Percentiles rank a stretch among this genome's conserved stretches.
Conservation (phyloP, 2,113 vertebrate species). For the Daboia siamensis region DNA sequence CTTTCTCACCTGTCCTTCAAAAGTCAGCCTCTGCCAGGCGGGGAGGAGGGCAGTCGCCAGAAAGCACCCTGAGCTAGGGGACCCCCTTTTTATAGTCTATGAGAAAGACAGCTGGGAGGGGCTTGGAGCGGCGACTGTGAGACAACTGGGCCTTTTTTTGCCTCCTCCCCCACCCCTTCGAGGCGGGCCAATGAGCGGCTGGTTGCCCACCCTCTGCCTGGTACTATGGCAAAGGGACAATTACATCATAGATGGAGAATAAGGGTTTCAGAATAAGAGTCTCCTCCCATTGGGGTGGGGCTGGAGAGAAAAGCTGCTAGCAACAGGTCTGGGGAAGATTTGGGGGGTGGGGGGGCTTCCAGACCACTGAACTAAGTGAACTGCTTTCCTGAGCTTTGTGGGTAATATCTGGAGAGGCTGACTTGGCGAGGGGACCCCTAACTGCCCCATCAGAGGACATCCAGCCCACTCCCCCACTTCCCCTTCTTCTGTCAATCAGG, state of each 20-base stretch:
- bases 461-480: background rate
- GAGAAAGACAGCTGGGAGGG: constrained; percentile 6
- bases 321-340: constrained; percentile 44
- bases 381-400: background rate
- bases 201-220: background rate
- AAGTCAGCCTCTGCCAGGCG: constrained; percentile 22
- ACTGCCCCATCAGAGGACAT: background rate
- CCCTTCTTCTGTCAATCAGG: background rate
- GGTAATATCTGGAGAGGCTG: background rate
- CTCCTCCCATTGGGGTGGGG: constrained; percentile 31
- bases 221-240: constrained; percentile 48
- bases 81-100: constrained; percentile 61
- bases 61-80: constrained; percentile 37
- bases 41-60: constrained; percentile 22
- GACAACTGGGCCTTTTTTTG: background rate
- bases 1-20: constrained; percentile 50
- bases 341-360: background rate
- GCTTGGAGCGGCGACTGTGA: constrained; percentile 14
- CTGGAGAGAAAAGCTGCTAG: background rate
- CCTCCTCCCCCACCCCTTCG: background rate
- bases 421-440: background rate
- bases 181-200: constrained; percentile 59
- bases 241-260: constrained; percentile 74
- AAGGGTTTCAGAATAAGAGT: constrained; percentile 60
- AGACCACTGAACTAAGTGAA: background rate